A percentile compares a stretch with the other conserved stretches of the same genome.
Conservation (phyloP, 2,888 invertebrate genomes). For the Campoletis raptor region DNA sequence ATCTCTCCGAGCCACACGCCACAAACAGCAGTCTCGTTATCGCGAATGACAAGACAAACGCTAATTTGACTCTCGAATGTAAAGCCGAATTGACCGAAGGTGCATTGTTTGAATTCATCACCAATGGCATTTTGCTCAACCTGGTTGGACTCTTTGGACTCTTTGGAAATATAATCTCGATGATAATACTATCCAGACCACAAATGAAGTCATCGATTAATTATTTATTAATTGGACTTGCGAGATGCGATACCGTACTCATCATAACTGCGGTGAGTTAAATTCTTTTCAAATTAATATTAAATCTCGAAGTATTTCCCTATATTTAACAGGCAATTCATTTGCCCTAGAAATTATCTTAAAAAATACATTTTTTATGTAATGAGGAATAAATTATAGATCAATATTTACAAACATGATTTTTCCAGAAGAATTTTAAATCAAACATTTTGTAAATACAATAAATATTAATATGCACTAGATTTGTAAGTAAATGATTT, state of each 20-base stretch:
- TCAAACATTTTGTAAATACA: not conserved
- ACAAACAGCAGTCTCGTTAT: slow-evolving; percentile 41
- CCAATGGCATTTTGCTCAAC: slow-evolving; percentile 93
- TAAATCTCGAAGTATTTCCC: not conserved
- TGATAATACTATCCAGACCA: slow-evolving; percentile 95
- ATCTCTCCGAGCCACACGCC: slow-evolving; percentile 63
- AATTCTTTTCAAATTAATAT: not conserved
- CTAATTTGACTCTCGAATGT: slow-evolving; percentile 70
- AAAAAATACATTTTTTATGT: not conserved
- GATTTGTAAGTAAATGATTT: not conserved
- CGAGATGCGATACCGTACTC: slow-evolving; percentile 96
- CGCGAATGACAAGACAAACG: slow-evolving; percentile 27
- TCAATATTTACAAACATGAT: not conserved
- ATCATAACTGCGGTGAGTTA: slow-evolving; percentile 87
- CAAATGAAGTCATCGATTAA: slow-evolving; percentile 99
- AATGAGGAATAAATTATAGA: not conserved
- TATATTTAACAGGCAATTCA: not conserved
- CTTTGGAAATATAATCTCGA: slow-evolving; percentile 95
- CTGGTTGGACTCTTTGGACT: slow-evolving; percentile 93
- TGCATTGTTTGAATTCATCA: slow-evolving; percentile 91
- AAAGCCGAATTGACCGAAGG: slow-evolving; percentile 80
- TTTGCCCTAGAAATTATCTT: no score
- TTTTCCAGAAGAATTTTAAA: not conserved
- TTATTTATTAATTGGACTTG: slow-evolving; percentile 96
- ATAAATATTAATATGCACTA: not conserved